Base-by-base conservation (phyloP, 2,888 invertebrate species). In the Pollenia griseotomentosa region DNA sequence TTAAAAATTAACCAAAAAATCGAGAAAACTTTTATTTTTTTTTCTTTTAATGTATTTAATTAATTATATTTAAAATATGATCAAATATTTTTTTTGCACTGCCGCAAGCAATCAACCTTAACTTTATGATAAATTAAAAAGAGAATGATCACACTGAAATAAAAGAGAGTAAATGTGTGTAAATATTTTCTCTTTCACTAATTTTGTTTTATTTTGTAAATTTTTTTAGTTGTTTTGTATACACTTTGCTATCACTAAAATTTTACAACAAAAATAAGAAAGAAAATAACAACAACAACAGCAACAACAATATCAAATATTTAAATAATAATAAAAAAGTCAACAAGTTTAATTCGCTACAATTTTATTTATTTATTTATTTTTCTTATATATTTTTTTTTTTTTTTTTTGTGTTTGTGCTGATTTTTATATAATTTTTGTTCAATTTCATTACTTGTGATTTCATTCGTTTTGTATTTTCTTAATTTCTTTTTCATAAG, bases 321-420 rank as follows among this genome's bases (percentile, higher is more conserved):
- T 46, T 46, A 33, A 78, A 68, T 68, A 68, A 70, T 51, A 53
- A 61, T 71, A 77, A 82, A 78, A 81, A 79, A 70, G 61, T 75
- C 79, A 83, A 86, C 74, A 86, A 86, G 74, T 78, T 84, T 74
- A 74, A 79, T 83, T 77, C 70, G 68, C 82, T 61, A 75, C 51
- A 77, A 66, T 81, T 85, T 70, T 55, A 5, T 33, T 33, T 9
- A 33, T 74, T 74, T 74, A 59, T 57, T 65, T 57, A 23, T 33
- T 33, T 33, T 33, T 33, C 4, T 33, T n/a, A n/a, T 33, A 6
- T 33, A 16, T 4, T 23, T 23, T 23, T 2, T 19, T 73, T 53
- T n/a, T 75, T 53, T 42, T 61, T 55, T 78, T 33, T 19, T 55
- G 51, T 75, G 55, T 66, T 80, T 74, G 48, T 66, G 66, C 53